Evolutionary conservation across 2,888 invertebrate species (phyloP).

Genomic region (Agelastica alni): DNA sequence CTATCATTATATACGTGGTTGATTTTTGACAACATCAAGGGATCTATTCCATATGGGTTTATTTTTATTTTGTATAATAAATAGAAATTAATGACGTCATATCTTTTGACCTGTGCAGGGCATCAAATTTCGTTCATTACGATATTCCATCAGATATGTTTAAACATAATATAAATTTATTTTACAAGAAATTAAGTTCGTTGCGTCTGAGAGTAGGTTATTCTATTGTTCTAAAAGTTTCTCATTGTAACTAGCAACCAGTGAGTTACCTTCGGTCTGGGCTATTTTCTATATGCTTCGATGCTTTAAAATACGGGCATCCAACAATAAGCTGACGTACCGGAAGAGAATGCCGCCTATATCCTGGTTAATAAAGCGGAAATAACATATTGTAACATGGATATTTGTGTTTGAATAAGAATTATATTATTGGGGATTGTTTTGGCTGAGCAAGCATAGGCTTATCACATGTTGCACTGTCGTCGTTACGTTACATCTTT

Average conservation of each 20-base stretch:
- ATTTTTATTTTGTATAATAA: too few species aligned
- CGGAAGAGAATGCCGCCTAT: constrained; percentile 54
- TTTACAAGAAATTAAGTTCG: neutral
- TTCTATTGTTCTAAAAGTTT: neutral
- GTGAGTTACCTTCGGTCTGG: constrained; percentile 14
- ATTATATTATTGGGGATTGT: constrained; percentile 30
- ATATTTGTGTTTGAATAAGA: constrained; percentile 37
- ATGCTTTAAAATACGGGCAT: constrained; percentile 28
- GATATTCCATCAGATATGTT: too few species aligned
- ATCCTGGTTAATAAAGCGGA: constrained; percentile 56
- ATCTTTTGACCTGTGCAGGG: too few species aligned
- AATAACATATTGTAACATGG: constrained; percentile 51
- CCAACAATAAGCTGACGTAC: constrained; percentile 40
- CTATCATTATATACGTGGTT: too few species aligned
- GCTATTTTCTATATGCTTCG: constrained; percentile 19
- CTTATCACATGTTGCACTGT: constrained; percentile 13
- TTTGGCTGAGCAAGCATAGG: constrained; percentile 25
- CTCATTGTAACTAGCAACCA: neutral
- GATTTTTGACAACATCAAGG: too few species aligned
- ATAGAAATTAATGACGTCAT: too few species aligned
- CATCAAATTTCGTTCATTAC: too few species aligned
- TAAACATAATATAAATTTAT: too few species aligned
- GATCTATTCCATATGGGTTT: too few species aligned
- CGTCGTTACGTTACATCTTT: too few species aligned
- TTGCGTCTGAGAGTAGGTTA: neutral